Evolutionary conservation across 2,113 vertebrate species (phyloP).

Genomic region (Grus americana): DNA sequence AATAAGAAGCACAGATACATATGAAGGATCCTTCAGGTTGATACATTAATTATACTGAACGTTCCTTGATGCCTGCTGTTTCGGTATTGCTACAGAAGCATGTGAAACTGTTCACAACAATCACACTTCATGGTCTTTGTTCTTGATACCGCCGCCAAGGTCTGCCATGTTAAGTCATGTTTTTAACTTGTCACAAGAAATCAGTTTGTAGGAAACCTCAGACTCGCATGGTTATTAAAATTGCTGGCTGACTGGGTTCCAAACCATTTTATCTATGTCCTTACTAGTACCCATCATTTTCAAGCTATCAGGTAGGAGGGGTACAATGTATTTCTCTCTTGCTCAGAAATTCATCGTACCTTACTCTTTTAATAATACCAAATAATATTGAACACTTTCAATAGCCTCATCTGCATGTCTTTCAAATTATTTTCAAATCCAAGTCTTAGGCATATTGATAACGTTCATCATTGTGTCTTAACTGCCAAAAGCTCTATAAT

Average conservation of each 20-base stretch:
- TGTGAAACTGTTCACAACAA: neutral
- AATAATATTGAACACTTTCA: neutral
- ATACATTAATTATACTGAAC: neutral
- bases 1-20: neutral
- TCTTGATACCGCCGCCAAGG: neutral
- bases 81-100: neutral
- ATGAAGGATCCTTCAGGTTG: conserved; percentile 14
- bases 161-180: neutral
- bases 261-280: fast-evolving
- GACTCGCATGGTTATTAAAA: neutral
- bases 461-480: neutral
- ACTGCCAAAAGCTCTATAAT: neutral
- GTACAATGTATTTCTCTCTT: neutral
- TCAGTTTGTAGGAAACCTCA: neutral
- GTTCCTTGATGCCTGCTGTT: neutral
- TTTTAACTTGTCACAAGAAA: conserved; percentile 11
- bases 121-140: neutral
- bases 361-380: neutral
- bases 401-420: neutral
- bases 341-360: neutral
- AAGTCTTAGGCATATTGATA: neutral
- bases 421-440: neutral
- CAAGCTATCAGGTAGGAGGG: neutral
- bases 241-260: neutral
- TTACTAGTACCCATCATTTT: neutral